Percentiles rank a stretch among this genome's conserved stretches.
phyloP scores from a whole-genome alignment of 2,888 invertebrate species.

The Zeuzera pyrina region DNA sequence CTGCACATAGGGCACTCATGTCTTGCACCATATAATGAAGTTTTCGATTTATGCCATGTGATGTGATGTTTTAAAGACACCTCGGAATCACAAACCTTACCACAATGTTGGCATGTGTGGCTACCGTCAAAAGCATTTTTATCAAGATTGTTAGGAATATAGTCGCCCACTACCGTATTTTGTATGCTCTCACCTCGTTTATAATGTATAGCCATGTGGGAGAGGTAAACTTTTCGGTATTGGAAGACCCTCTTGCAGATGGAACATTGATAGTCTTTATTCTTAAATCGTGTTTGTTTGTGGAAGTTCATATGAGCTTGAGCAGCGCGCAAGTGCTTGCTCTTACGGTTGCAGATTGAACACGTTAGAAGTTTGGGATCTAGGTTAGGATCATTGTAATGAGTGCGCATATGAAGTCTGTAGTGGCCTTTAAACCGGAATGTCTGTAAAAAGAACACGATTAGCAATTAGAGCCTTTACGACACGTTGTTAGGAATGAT shows the following conservation, averaged over 20 bases:
- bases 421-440: constrained; percentile 61
- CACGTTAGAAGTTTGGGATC: constrained; percentile 57
- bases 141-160: constrained; percentile 24
- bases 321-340: constrained; percentile 63
- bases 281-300: constrained; percentile 61
- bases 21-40: constrained; percentile 48
- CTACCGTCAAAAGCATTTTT: constrained; percentile 33
- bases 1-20: constrained; percentile 64
- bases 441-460: constrained; percentile 32
- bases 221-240: constrained; percentile 50
- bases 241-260: constrained; percentile 64
- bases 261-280: constrained; percentile 62
- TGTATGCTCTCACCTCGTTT: constrained; percentile 55
- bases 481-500: background rate
- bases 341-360: constrained; percentile 52
- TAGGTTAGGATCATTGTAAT: constrained; percentile 50
- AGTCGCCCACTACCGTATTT: constrained; percentile 45
- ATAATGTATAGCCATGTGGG: constrained; percentile 63
- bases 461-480: background rate
- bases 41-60: constrained; percentile 59
- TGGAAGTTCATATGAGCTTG: constrained; percentile 63
- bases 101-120: constrained; percentile 56
- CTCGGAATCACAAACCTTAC: constrained; percentile 57
- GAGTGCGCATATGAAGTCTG: constrained; percentile 58
- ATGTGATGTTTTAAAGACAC: constrained; percentile 56